Evolutionary conservation across 2,797 vertebrate species (phyloP).

Genomic region (Acropternis orthonyx): DNA sequence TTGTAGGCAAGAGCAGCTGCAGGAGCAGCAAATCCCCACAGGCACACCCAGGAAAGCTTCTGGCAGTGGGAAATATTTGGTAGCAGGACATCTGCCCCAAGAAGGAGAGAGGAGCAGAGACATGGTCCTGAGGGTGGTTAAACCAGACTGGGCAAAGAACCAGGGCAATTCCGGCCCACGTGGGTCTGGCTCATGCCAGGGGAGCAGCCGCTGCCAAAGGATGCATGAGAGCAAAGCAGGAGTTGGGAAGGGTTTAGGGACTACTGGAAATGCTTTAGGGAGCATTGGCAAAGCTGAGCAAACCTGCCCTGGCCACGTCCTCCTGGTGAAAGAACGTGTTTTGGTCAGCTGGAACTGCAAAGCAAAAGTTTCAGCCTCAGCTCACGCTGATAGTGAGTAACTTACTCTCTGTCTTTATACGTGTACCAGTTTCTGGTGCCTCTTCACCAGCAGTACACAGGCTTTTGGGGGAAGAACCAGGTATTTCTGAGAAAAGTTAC

Average conservation of each 20-base stretch:
- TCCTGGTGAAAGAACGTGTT: accelerated
- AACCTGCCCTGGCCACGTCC: background rate
- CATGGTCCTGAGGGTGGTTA: background rate
- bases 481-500: slow-evolving; percentile 10
- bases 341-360: background rate
- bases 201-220: background rate
- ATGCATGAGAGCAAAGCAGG: accelerated
- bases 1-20: background rate
- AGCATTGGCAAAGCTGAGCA: background rate
- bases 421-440: background rate
- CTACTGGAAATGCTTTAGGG: background rate
- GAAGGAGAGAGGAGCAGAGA: background rate
- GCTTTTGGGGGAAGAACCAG: background rate
- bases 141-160: background rate
- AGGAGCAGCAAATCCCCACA: background rate
- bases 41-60: background rate
- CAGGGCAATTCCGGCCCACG: background rate
- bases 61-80: background rate
- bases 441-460: background rate
- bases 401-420: background rate
- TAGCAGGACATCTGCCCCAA: background rate
- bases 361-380: background rate
- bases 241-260: background rate
- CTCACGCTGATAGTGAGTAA: background rate
- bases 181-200: background rate